A percentile compares a stretch with the other conserved stretches of the same genome.
Conservation (phyloP, 1,140 invertebrate genomes). For the Caenorhabditis remanei region DNA sequence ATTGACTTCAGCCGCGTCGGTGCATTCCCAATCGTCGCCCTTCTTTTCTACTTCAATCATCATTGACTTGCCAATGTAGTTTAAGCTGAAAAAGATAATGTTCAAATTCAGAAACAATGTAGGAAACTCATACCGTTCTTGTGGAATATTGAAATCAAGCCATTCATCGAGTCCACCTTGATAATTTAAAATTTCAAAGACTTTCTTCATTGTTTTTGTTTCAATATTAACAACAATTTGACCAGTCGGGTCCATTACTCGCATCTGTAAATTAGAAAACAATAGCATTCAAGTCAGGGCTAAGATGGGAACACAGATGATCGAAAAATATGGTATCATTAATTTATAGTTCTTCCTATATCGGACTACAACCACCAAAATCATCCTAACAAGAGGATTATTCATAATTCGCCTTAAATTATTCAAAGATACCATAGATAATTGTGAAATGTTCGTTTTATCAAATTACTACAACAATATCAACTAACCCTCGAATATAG, state of each 20-base stretch:
- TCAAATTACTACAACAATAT: too few relatives aligned
- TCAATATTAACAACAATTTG: not conserved
- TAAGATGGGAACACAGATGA: too few relatives aligned
- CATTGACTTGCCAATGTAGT: not conserved
- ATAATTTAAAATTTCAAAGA: not conserved
- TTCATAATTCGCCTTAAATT: too few relatives aligned
- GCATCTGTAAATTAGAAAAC: not conserved
- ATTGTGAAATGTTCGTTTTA: too few relatives aligned
- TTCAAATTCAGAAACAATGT: not conserved
- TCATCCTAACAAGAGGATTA: too few relatives aligned
- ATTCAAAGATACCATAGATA: too few relatives aligned
- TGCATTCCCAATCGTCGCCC: conserved; percentile 11
- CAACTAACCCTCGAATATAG: not conserved
- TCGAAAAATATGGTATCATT: too few relatives aligned
- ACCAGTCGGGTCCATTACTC: conserved; percentile 25
- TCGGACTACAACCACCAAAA: too few relatives aligned
- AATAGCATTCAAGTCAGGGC: not conserved
- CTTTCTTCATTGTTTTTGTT: not conserved
- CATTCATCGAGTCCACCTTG: not conserved
- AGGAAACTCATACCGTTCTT: not conserved
- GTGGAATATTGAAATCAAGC: not conserved
- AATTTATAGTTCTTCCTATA: too few relatives aligned
- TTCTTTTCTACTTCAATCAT: conserved; percentile 10
- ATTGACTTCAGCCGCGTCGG: not conserved
- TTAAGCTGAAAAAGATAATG: not conserved